phyloP scores from a whole-genome alignment of 2,888 invertebrate species.

The Litoditis marina region DNA sequence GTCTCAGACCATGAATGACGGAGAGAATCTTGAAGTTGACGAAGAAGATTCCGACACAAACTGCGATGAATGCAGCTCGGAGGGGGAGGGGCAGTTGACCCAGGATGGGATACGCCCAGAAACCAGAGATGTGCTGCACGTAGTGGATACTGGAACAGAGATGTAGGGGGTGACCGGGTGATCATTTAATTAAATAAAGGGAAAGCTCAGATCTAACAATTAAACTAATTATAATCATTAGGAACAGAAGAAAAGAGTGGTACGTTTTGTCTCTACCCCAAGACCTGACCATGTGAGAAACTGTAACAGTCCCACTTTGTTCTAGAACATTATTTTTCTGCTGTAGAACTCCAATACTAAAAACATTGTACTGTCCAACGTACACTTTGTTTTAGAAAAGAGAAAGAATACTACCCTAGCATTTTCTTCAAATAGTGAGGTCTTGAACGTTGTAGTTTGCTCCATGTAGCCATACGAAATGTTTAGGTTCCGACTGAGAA shows the following conservation, averaged over 20 bases:
- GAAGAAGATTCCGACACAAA: conserved; percentile 41
- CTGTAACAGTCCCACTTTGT: too few species aligned
- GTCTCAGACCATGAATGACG: background rate
- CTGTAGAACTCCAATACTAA: too few species aligned
- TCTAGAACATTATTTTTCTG: too few species aligned
- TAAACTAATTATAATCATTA: background rate
- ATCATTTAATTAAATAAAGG: too few species aligned
- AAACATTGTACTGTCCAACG: background rate
- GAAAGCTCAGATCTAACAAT: too few species aligned
- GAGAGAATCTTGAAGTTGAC: conserved; percentile 21
- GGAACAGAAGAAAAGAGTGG: background rate
- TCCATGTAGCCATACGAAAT: too few species aligned
- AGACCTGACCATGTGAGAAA: too few species aligned
- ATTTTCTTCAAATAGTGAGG: too few species aligned
- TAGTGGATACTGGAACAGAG: conserved; percentile 49
- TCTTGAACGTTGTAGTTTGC: too few species aligned
- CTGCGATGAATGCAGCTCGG: conserved; percentile 43
- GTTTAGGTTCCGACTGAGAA: too few species aligned
- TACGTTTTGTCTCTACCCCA: background rate
- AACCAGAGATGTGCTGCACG: conserved; percentile 44
- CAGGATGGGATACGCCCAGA: conserved; percentile 59
- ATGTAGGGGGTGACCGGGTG: background rate
- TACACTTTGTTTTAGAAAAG: too few species aligned
- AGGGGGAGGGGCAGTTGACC: conserved; percentile 38
- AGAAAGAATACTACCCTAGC: too few species aligned